These are phyloP conservation scores for Melolontha melolontha DNA, from an alignment of 2,888 invertebrate genomes.

Conservation along the genomic window DNA sequence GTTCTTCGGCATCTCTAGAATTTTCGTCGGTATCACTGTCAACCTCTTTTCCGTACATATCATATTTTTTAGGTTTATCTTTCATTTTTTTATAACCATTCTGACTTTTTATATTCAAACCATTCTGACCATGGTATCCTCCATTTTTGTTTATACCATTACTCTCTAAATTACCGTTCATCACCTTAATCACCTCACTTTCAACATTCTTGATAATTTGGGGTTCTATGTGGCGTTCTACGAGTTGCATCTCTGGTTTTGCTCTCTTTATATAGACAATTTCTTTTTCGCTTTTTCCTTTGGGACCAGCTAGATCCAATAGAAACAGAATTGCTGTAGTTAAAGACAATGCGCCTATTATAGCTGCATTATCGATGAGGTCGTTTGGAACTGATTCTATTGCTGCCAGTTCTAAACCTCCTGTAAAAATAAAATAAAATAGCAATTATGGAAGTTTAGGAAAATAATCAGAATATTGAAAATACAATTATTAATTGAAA, in stretches of 20 bases:
- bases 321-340: conserved; percentile 77
- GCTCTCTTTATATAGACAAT: conserved; percentile 22
- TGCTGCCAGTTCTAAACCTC: conserved; percentile 77
- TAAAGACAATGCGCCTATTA: conserved; percentile 76
- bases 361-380: conserved; percentile 78
- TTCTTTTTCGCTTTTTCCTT: conserved; percentile 61
- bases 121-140: conserved; percentile 43
- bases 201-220: conserved; percentile 41
- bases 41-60: conserved; percentile 61
- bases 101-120: conserved; percentile 44
- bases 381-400: conserved; percentile 77
- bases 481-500: too few relatives aligned
- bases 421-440: conserved; percentile 65
- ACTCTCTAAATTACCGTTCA: conserved; percentile 29
- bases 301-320: conserved; percentile 74
- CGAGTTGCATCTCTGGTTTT: conserved; percentile 40
- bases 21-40: conserved; percentile 57
- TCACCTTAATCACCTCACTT: conserved; percentile 40
- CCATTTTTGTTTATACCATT: conserved; percentile 40
- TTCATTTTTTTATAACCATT: conserved; percentile 49
- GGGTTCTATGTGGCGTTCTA: conserved; percentile 41
- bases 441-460: too few relatives aligned
- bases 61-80: conserved; percentile 55
- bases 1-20: conserved; percentile 52
- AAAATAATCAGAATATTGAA: too few relatives aligned